phyloP scores from a whole-genome alignment of 2,888 invertebrate genomes.

The Acanthopleura granulata region DNA sequence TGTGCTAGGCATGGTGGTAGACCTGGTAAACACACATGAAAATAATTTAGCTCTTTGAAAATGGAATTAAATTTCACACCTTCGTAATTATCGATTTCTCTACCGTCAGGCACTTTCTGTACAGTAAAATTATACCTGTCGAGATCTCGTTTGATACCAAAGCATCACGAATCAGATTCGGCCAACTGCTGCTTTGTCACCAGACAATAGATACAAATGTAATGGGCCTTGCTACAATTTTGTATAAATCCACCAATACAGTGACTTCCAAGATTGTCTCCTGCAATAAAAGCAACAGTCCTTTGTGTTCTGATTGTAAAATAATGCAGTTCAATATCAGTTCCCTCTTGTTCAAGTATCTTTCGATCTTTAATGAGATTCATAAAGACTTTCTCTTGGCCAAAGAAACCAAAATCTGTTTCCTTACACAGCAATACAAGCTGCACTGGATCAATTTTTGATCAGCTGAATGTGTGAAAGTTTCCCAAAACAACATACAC shows the following conservation, averaged over 20 bases:
- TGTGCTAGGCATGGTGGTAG: constrained; percentile 17
- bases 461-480: background rate
- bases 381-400: constrained; percentile 6
- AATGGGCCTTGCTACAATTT: constrained; percentile 19
- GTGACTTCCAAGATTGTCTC: constrained; percentile 22
- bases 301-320: background rate
- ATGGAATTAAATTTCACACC: constrained; percentile 15
- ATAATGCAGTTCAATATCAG: background rate
- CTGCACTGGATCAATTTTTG: constrained; percentile 15
- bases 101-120: background rate
- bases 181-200: constrained; percentile 13
- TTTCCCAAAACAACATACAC: constrained; percentile 1
- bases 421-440: constrained; percentile 17
- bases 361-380: constrained; percentile 6
- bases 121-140: constrained; percentile 4
- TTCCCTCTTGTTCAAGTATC: constrained; percentile 5
- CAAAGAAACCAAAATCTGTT: constrained; percentile 11
- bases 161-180: background rate
- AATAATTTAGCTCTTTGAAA: constrained; percentile 8
- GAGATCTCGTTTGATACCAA: background rate
- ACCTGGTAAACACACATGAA: constrained; percentile 16
- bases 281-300: constrained; percentile 7
- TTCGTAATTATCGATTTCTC: background rate
- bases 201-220: constrained; percentile 21
- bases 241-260: constrained; percentile 19